Evolutionary conservation across 2,797 vertebrate species (phyloP), one percentile per base, ranked within the genome.

Genomic region (Nasua narica): DNA sequence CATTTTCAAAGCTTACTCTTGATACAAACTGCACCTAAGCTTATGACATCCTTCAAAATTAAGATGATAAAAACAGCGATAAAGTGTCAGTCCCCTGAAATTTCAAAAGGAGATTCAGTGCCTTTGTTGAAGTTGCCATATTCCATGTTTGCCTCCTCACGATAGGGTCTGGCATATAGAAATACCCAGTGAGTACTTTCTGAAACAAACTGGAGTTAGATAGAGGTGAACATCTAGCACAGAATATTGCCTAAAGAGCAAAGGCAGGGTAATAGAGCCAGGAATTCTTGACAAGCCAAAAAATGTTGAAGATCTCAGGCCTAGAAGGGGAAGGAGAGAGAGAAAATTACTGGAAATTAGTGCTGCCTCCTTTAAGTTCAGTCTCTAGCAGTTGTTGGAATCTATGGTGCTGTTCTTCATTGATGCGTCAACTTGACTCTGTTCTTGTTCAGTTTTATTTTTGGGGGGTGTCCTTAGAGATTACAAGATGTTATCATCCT

Each of bases 391-490:
- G 76, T n/a, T 50, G 60, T 77, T 16, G 52, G 29, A 3, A 56
- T 48, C 43, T 37, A 16, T 18, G 46, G n/a, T 27, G 8, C 27
- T 88, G 16, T 48, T 81, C 27, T 91, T 35, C 12, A 5, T 13
- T 6, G 43, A 50, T 62, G 2, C 65, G 25, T 46, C 29, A 81
- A 32, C 16, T 54, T 56, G 32, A 12, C 15, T 94, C 65, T 76
- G 27, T 76, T 87, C 81, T 85, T 78, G 25, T 77, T 96, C 56
- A 77, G 5, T 72, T 76, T 86, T 95, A 40, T 56, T 82, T 95
- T 27, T 6, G 6, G 32, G 52, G 54, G 4, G 27, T 95, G 9
- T 35, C 77, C 69, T 95, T 87, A 92, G 67, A 83, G 62, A 69
- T 48, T 74, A 67, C 79, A 87, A 89, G 62, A 91, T 93, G 46